Evolutionary conservation across 1,140 invertebrate species (phyloP), one percentile per base, ranked within the genome.

Genomic region (Copidosoma floridanum): DNA sequence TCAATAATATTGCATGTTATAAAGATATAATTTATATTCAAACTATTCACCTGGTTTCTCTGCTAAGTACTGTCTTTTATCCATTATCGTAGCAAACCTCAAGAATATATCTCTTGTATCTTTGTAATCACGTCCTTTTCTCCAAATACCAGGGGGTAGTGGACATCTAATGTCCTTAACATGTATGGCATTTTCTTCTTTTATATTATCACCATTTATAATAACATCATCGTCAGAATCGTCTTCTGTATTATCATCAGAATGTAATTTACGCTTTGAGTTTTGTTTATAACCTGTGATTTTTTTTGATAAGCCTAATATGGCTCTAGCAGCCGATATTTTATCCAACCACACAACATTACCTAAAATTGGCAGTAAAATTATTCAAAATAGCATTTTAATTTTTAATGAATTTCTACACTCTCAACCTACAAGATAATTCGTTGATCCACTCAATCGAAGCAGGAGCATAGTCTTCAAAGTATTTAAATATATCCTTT

Each of bases 391-490:
- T 38, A 41, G 38, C 26, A 3, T 41, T 57, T 24, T 2, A 29
- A 41, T 32, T 16, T 14, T 8, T 29, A 32, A 48, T 27, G 6
- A 32, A 32, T 32, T 29, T 35, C 4, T 61, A 63, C 21, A 56
- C 0, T 46, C 35, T 24, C 40, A 53, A 48, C 81, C 77, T 81
- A 88, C 90, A 93, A 58, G 88, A 88, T 53, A 82, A 76, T 73
- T 91, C 86, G 82, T 90, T 88, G 55, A 93, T 86, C 89, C 90
- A 92, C 77, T 94, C 91, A 38, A 93, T 82, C 2, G 84, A 84
- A 5, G 85, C 78, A 35, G 91, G 89, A 54, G 84, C 83, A 80
- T 88, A 91, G 63, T 88, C 84, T 72, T 85, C 81, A 69, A 93
- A 89, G 76, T 92, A 93, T 64, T 85, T 83, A 70, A 93, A 88